Evolutionary conservation across 2,888 invertebrate species (phyloP).

Genomic region (Synergus itoensis): DNA sequence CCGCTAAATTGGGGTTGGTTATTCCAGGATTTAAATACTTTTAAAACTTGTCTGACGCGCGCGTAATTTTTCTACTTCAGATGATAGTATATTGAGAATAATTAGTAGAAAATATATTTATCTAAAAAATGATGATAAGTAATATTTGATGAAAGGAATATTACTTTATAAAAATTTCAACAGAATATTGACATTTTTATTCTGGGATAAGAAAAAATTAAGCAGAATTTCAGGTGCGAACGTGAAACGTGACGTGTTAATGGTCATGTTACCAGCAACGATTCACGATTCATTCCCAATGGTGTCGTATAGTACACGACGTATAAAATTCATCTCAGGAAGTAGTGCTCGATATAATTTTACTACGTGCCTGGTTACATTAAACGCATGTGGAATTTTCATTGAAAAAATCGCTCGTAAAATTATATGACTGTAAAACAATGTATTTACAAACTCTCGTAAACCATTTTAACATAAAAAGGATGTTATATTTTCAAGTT

Average conservation of each 20-base stretch:
- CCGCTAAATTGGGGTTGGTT: no score
- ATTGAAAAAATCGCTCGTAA: neutral
- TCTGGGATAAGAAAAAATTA: neutral
- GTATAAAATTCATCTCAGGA: conserved; percentile 8
- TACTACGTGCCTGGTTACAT: neutral
- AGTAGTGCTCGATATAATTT: conserved; percentile 8
- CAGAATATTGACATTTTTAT: neutral
- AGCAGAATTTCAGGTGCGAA: neutral
- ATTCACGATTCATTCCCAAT: conserved; percentile 12
- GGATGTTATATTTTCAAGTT: no score
- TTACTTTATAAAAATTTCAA: neutral
- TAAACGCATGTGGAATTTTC: neutral
- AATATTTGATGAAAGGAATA: neutral
- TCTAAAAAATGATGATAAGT: neutral
- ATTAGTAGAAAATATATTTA: no score
- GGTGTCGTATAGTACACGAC: conserved; percentile 1
- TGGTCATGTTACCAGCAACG: neutral
- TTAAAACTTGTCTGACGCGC: neutral
- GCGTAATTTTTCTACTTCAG: neutral
- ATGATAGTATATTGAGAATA: neutral
- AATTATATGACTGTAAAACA: neutral
- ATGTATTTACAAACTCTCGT: neutral
- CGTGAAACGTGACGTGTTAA: neutral
- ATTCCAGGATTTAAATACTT: neutral
- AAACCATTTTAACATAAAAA: neutral